These are phyloP conservation scores for Apeltes quadracus DNA, from an alignment of 2,113 vertebrate genomes.

Conservation along the genomic window DNA sequence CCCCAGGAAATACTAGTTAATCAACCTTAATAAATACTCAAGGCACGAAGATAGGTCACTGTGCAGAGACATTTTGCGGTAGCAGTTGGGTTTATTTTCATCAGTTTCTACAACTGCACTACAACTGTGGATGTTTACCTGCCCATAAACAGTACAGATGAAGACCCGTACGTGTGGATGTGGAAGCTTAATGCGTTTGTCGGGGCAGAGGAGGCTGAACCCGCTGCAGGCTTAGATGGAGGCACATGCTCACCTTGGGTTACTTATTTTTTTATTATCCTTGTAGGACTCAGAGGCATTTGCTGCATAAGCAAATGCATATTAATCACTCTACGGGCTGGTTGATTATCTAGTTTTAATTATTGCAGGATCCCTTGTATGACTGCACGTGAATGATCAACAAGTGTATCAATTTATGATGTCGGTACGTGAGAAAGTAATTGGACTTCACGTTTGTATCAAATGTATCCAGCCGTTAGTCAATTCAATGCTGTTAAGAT, in stretches of 20 bases:
- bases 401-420: constrained; percentile 32
- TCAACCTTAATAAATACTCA: too few species aligned
- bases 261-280: constrained; percentile 1
- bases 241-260: constrained; percentile 7
- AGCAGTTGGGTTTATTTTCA: background rate
- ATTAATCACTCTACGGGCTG: background rate
- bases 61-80: background rate
- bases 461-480: constrained; percentile 14
- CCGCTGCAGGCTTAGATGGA: background rate
- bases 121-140: background rate
- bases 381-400: constrained; percentile 41
- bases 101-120: background rate
- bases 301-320: background rate
- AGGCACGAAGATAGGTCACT: background rate
- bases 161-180: background rate
- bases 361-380: background rate
- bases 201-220: background rate
- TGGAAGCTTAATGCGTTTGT: background rate
- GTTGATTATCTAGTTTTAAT: constrained; percentile 20
- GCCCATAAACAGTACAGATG: background rate
- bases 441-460: constrained; percentile 25
- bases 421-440: constrained; percentile 33
- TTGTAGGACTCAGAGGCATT: background rate
- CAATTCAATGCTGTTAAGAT: constrained; percentile 1
- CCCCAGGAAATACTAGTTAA: too few species aligned